phyloP scores from a whole-genome alignment of 1,140 invertebrate species.

The Myzus persicae region DNA sequence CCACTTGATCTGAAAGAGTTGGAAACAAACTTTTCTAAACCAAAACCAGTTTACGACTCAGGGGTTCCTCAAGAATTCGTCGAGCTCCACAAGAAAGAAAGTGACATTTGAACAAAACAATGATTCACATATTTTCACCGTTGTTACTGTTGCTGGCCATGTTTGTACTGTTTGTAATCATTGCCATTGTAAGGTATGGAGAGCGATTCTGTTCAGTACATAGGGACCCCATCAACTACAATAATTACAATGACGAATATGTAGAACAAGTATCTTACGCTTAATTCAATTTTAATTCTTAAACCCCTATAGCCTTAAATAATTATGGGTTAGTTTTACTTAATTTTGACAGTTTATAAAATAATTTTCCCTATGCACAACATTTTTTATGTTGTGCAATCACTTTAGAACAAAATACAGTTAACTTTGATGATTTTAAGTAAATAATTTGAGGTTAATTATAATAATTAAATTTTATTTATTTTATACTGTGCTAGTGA shows the following conservation, averaged over 20 bases:
- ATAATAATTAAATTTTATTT: not conserved
- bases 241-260: slow-evolving; percentile 5
- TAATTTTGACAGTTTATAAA: not conserved
- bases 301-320: not conserved
- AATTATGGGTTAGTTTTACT: not conserved
- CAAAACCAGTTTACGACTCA: slow-evolving; percentile 63
- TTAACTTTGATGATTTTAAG: not conserved
- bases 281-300: not conserved
- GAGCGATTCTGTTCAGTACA: slow-evolving; percentile 66
- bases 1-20: slow-evolving; percentile 81
- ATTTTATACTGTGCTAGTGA: not conserved
- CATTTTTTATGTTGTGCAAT: not conserved
- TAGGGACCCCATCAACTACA: not conserved
- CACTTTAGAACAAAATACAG: not conserved
- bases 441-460: not conserved
- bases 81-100: slow-evolving; percentile 81
- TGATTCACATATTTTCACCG: slow-evolving; percentile 79
- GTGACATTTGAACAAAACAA: slow-evolving; percentile 76
- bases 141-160: slow-evolving; percentile 75
- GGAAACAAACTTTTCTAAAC: slow-evolving; percentile 65
- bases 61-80: slow-evolving; percentile 67
- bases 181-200: slow-evolving; percentile 77
- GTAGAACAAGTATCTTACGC: slow-evolving; percentile 42
- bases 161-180: slow-evolving; percentile 77
- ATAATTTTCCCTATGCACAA: not conserved